Conservation (phyloP, 2,888 invertebrate species). For the Apotomis turbidana region DNA sequence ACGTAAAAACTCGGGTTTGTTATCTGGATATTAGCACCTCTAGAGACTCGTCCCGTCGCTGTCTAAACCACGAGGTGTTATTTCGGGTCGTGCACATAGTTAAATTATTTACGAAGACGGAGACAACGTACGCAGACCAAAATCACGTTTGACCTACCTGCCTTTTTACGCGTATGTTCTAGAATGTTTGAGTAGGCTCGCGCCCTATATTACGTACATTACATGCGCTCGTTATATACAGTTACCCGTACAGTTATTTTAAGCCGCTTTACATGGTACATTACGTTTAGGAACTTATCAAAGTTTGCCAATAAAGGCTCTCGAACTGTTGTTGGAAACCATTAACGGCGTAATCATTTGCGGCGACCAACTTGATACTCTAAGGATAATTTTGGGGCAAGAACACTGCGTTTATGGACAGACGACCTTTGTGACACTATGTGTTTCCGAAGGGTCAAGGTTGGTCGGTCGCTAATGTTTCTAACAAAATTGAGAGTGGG, state of each 20-base stretch:
- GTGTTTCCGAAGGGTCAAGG: constrained; percentile 35
- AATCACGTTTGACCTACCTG: constrained; percentile 50
- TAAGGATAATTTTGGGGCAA: constrained; percentile 36
- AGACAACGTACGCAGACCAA: constrained; percentile 42
- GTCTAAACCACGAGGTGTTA: constrained; percentile 51
- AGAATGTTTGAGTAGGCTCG: constrained; percentile 36
- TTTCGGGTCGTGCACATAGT: constrained; percentile 44
- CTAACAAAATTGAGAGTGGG: constrained; percentile 39
- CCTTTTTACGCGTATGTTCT: constrained; percentile 42
- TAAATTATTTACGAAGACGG: constrained; percentile 45
- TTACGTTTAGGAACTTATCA: constrained; percentile 39
- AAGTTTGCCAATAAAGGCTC: constrained; percentile 40
- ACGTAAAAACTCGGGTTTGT: constrained; percentile 57
- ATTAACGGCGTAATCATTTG: constrained; percentile 18
- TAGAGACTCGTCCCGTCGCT: constrained; percentile 45
- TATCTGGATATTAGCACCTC: constrained; percentile 58
- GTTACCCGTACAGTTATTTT: constrained; percentile 37
- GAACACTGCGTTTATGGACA: constrained; percentile 30
- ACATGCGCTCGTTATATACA: constrained; percentile 38
- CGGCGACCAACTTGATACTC: constrained; percentile 33
- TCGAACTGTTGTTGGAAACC: constrained; percentile 34
- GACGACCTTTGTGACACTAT: constrained; percentile 31
- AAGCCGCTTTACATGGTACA: constrained; percentile 38
- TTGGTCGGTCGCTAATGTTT: constrained; percentile 29
- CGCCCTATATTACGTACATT: constrained; percentile 31